phyloP scores from a whole-genome alignment of 2,888 invertebrate genomes.

The Xanthia icteritia region DNA sequence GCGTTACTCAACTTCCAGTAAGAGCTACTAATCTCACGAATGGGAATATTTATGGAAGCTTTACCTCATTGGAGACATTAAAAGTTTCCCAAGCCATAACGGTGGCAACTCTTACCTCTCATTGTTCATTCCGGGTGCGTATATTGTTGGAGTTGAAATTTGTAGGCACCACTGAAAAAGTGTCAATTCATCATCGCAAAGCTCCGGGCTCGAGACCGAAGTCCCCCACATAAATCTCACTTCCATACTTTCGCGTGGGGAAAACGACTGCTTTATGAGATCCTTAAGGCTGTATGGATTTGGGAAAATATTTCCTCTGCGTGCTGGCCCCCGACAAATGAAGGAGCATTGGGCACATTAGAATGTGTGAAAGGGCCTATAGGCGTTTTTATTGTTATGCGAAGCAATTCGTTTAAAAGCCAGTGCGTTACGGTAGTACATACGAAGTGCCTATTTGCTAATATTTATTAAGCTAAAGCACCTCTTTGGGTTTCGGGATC shows the following conservation, averaged over 20 bases:
- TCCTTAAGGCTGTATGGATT: slow-evolving; percentile 91
- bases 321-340: slow-evolving; percentile 89
- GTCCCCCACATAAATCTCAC: slow-evolving; percentile 90
- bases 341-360: slow-evolving; percentile 89
- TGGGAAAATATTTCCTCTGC: slow-evolving; percentile 90
- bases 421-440: slow-evolving; percentile 86
- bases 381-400: slow-evolving; percentile 89
- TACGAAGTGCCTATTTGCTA: slow-evolving; percentile 88
- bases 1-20: slow-evolving; percentile 81
- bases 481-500: slow-evolving; percentile 73
- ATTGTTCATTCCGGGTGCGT: slow-evolving; percentile 89
- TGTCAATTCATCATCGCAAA: slow-evolving; percentile 90
- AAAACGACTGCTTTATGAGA: slow-evolving; percentile 90
- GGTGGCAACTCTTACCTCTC: slow-evolving; percentile 84
- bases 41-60: slow-evolving; percentile 84
- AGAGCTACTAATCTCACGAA: slow-evolving; percentile 85
- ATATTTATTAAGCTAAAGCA: slow-evolving; percentile 85
- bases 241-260: slow-evolving; percentile 90
- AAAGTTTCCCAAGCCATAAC: slow-evolving; percentile 87
- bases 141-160: slow-evolving; percentile 89
- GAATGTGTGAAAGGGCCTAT: slow-evolving; percentile 89
- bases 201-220: slow-evolving; percentile 88
- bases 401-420: slow-evolving; percentile 90
- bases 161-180: slow-evolving; percentile 89
- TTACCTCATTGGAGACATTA: slow-evolving; percentile 89